These are phyloP conservation scores for Mactromeris polynyma DNA, from an alignment of 2,888 invertebrate genomes.

Conservation along the genomic window DNA sequence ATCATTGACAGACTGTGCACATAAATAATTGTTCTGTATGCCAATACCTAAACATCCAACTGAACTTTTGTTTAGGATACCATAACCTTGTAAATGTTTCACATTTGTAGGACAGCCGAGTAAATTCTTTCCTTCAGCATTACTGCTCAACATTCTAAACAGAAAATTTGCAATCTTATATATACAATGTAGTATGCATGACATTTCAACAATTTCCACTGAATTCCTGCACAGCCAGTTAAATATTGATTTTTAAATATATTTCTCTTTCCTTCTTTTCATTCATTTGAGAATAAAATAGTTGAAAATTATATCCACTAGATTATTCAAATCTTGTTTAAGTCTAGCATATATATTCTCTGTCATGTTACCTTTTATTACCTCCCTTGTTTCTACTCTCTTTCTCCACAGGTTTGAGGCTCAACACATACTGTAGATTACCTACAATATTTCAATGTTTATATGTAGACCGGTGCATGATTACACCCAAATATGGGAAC, in stretches of 20 bases:
- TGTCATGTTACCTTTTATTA: background rate
- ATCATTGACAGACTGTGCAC: background rate
- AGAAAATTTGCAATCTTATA: background rate
- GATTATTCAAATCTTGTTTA: too few relatives aligned
- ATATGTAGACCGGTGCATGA: too few relatives aligned
- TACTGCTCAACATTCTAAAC: background rate
- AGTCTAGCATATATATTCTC: background rate
- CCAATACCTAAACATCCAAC: background rate
- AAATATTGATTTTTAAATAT: too few relatives aligned
- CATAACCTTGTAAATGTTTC: slow-evolving; percentile 23
- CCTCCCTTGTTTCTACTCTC: background rate
- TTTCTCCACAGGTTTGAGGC: background rate
- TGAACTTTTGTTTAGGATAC: background rate
- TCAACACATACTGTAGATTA: background rate
- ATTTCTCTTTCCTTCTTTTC: too few relatives aligned
- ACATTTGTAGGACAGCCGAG: background rate
- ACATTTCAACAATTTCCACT: too few relatives aligned
- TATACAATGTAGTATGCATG: too few relatives aligned
- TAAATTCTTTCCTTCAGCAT: background rate
- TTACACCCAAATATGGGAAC: too few relatives aligned
- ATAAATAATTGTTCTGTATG: slow-evolving; percentile 16
- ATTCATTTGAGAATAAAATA: too few relatives aligned
- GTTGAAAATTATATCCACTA: too few relatives aligned
- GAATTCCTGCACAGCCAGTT: too few relatives aligned
- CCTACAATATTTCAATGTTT: background rate